phyloP scores from a whole-genome alignment of 2,113 vertebrate species.

The Gila orcuttii region DNA sequence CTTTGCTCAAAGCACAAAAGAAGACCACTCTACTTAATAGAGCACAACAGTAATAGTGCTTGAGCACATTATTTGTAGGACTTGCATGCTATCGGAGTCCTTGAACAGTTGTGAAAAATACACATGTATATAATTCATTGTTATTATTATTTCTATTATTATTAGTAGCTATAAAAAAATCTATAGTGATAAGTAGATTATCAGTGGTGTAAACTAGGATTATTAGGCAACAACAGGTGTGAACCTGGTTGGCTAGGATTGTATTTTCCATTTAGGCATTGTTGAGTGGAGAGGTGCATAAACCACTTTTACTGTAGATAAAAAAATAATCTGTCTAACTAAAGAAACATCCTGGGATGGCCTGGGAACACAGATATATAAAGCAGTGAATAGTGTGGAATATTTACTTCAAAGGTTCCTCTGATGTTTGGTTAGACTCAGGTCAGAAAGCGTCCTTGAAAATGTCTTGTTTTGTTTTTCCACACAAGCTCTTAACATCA shows the following conservation, averaged over 20 bases:
- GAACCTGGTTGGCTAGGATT: background rate
- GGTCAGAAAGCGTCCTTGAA: constrained; percentile 34
- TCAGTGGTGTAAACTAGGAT: background rate
- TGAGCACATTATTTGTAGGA: too few relatives aligned
- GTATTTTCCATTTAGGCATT: background rate
- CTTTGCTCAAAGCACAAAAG: background rate
- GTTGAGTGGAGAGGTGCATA: background rate
- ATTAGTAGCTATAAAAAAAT: background rate
- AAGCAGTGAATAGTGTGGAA: background rate
- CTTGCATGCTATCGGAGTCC: too few relatives aligned
- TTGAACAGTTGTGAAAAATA: too few relatives aligned
- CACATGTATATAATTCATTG: too few relatives aligned
- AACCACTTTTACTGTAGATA: background rate
- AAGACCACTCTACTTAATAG: too few relatives aligned
- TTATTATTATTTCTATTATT: background rate
- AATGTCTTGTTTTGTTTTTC: constrained; percentile 58
- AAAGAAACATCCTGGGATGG: background rate
- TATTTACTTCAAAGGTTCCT: constrained; percentile 49
- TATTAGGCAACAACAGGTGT: background rate
- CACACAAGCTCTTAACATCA: constrained; percentile 76
- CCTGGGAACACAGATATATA: background rate
- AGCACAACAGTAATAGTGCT: too few relatives aligned
- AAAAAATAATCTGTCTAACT: background rate
- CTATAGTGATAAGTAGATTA: background rate
- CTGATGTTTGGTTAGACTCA: constrained; percentile 20